A percentile compares a stretch with the other conserved stretches of the same genome.
Conservation (phyloP, 2,113 vertebrate genomes). For the Bufo gargarizans region DNA sequence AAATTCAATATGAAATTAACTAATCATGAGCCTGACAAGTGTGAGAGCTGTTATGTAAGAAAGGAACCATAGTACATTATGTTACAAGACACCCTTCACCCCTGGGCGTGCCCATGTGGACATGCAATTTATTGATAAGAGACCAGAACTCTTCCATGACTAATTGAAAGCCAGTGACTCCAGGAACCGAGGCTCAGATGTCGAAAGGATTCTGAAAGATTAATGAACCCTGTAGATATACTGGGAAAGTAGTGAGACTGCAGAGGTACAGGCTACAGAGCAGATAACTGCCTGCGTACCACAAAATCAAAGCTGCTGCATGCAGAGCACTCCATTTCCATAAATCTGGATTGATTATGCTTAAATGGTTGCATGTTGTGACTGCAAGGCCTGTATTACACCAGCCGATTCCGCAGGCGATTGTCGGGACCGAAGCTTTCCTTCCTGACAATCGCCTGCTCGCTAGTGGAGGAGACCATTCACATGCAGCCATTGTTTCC, state of each 20-base stretch:
- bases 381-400: not conserved
- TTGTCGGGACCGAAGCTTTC: too few relatives aligned
- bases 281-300: not conserved
- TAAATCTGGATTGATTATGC: not conserved
- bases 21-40: not conserved
- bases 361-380: not conserved
- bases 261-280: not conserved
- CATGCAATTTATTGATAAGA: conserved; percentile 42
- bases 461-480: too few relatives aligned
- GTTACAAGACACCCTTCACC: not conserved
- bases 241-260: not conserved
- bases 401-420: too few relatives aligned
- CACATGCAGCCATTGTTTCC: too few relatives aligned
- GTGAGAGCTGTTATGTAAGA: not conserved
- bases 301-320: not conserved
- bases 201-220: conserved; percentile 34
- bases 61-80: not conserved
- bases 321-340: not conserved
- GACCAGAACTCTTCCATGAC: conserved; percentile 39
- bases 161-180: conserved; percentile 44
- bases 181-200: conserved; percentile 23
- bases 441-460: too few relatives aligned
- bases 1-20: not conserved
- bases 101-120: not conserved
- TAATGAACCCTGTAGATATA: conserved; percentile 35